Percentiles rank a stretch among this genome's conserved stretches.
Conservation (phyloP, 2,888 invertebrate genomes). For the Bugula neritina region DNA sequence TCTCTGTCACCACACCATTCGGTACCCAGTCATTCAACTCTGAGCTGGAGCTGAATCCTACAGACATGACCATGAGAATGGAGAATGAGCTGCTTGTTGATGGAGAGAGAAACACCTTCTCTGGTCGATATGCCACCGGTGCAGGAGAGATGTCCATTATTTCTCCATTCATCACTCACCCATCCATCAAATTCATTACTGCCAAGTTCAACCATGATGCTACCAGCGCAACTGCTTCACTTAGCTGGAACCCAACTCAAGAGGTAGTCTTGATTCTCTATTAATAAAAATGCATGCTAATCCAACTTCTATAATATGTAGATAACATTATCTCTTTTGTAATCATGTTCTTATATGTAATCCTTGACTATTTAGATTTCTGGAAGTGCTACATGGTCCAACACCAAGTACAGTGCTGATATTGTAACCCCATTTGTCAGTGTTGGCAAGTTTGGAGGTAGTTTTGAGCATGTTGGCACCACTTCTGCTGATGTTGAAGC, state of each 20-base stretch:
- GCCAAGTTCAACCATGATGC: slow-evolving; percentile 19
- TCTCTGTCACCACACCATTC: slow-evolving; percentile 5
- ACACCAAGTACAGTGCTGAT: background rate
- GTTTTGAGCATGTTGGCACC: background rate
- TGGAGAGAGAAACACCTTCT: slow-evolving; percentile 3
- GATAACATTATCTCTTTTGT: background rate
- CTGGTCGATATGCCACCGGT: slow-evolving; percentile 13
- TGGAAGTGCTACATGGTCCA: slow-evolving; percentile 4
- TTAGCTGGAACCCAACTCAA: background rate
- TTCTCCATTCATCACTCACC: slow-evolving; percentile 13
- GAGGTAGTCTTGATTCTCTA: background rate
- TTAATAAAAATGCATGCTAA: background rate
- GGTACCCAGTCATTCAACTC: slow-evolving; percentile 6
- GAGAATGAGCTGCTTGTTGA: background rate
- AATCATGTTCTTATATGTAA: background rate
- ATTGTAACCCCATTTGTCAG: background rate
- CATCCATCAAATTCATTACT: background rate
- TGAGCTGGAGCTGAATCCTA: background rate
- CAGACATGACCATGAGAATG: background rate
- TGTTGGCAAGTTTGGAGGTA: background rate
- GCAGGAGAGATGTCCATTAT: background rate
- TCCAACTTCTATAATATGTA: too few species aligned
- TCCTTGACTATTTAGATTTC: background rate
- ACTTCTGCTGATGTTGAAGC: background rate
- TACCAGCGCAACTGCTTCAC: background rate